Evolutionary conservation across 1,140 invertebrate species (phyloP), one percentile per base, ranked within the genome.

Genomic region (Bombus terrestris): DNA sequence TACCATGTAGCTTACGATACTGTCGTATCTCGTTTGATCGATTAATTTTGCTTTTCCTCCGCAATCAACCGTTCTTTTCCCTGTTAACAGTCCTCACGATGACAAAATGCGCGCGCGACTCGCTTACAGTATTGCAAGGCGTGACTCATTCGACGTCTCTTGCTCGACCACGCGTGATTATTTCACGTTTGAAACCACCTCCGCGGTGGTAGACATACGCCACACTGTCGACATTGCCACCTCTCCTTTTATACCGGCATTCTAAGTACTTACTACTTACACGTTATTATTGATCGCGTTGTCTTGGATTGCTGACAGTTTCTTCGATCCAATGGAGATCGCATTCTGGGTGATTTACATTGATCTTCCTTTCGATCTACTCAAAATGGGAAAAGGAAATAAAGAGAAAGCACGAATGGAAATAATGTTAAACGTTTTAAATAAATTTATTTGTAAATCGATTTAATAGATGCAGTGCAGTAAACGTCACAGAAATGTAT

Each of bases 81-180:
- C 18, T 43, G 53, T 35, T 77, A 86, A 66, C 80, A 18, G 47
- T 43, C 78, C 69, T 85, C 77, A 43, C 37, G 68, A 84, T 81
- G 85, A 78, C 64, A 80, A 71, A 86, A 86, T 75, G 85, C 83
- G 74, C 75, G 75, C 57, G 75, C 57, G 32, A 66, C 59, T 81
- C 69, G 71, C 59, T 85, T 66, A 66, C 75, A 86, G 86, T 90
- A 90, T 90, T 74, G 86, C 53, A 71, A 71, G 62, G 78, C 68
- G 81, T 90, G 89, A 90, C 89, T 90, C 89, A 90, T 90, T 90
- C 89, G 79, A 81, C 87, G 85, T 90, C 75, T 90, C 78, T 86
- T 72, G 85, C 89, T 91, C 90, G 89, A 91, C 90, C 89, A 87
- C 83, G 83, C 83, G 83, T 85, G 83, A 85, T 85, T 85, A 85